Percentiles rank a stretch among this genome's conserved stretches.
These are phyloP conservation scores for Antitype chi DNA, from an alignment of 2,888 invertebrate species.

Conservation along the genomic window DNA sequence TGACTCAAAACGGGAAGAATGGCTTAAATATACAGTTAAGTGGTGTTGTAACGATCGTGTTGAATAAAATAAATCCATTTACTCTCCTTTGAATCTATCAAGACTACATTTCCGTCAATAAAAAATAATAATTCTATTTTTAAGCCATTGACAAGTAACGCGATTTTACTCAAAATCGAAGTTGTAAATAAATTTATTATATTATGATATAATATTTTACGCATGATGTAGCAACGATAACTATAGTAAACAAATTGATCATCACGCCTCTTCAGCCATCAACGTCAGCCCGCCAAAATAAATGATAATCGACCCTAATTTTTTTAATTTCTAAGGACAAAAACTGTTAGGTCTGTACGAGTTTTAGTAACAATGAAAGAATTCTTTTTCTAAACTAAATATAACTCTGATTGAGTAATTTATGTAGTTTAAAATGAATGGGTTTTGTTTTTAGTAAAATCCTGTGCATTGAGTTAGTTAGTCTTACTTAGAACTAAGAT, in stretches of 20 bases:
- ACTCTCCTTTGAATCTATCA: constrained; percentile 2
- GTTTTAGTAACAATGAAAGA: constrained; percentile 10
- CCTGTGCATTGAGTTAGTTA: not conserved
- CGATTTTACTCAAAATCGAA: not conserved
- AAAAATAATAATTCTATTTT: not conserved
- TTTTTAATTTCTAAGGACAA: constrained; percentile 27
- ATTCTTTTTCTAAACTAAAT: constrained; percentile 23
- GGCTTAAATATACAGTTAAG: not conserved
- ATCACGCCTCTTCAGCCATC: not conserved
- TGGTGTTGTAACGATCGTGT: not conserved
- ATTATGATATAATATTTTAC: constrained; percentile 3
- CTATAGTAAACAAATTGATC: constrained; percentile 2
- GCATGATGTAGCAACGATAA: not conserved
- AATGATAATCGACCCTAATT: constrained; percentile 47
- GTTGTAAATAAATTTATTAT: not conserved
- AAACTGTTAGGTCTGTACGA: constrained; percentile 11
- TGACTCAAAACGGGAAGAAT: constrained; percentile 8
- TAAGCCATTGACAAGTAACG: not conserved
- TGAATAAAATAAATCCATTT: not conserved
- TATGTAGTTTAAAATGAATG: not conserved
- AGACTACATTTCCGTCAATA: constrained; percentile 11
- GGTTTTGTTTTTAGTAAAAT: not conserved
- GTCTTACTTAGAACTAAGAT: not conserved
- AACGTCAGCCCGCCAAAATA: constrained; percentile 1
- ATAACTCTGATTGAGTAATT: constrained; percentile 21